Conservation (phyloP, 2,113 vertebrate species). For the Columba janthina region DNA sequence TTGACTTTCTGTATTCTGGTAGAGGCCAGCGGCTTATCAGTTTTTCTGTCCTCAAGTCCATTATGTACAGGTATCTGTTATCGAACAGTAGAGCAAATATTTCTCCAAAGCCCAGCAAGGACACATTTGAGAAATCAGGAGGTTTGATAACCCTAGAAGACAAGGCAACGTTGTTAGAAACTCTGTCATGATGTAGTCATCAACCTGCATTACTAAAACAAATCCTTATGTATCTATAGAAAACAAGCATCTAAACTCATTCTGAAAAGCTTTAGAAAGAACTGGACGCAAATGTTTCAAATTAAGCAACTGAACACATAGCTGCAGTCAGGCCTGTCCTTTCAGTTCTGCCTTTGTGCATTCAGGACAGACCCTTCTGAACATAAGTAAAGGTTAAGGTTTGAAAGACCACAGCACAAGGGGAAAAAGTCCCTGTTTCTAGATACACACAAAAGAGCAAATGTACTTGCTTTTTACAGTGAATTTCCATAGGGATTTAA, state of each 20-base stretch:
- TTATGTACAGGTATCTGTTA: constrained; percentile 94
- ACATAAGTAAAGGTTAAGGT: neutral
- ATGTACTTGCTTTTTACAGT: neutral
- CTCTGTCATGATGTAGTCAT: neutral
- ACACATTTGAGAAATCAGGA: constrained; percentile 88
- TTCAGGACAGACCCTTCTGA: neutral
- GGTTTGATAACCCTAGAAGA: constrained; percentile 91
- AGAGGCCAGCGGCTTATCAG: constrained; percentile 95
- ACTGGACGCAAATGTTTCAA: neutral
- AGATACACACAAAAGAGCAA: neutral
- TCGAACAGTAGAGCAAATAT: constrained; percentile 97
- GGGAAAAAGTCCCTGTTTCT: neutral
- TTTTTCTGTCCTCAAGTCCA: constrained; percentile 95
- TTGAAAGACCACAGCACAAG: neutral
- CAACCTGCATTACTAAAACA: neutral
- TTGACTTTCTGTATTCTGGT: constrained; percentile 96
- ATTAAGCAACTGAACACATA: neutral
- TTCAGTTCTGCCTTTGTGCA: neutral
- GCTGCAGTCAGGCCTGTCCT: neutral
- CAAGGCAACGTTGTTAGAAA: constrained; percentile 4
- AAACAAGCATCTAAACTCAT: neutral
- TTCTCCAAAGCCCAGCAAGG: constrained; percentile 93
- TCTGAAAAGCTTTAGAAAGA: neutral
- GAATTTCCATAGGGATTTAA: neutral
- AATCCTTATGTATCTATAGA: neutral